Percentiles rank a stretch among this genome's conserved stretches.
phyloP scores from a whole-genome alignment of 2,113 vertebrate species.

The Mesembrinibis cayennensis region DNA sequence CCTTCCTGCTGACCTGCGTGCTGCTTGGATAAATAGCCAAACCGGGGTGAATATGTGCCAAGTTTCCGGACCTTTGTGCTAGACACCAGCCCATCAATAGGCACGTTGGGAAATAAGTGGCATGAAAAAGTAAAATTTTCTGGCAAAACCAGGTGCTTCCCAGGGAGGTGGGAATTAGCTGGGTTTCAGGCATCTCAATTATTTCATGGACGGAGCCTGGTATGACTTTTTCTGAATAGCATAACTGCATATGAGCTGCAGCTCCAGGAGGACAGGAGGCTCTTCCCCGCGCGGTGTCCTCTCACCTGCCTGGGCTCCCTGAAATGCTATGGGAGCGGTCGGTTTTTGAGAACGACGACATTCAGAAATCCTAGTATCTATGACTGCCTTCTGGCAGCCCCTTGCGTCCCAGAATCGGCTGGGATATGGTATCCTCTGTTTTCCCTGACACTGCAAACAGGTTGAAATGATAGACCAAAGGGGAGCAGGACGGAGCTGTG shows the following conservation, averaged over 20 bases:
- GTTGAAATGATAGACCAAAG: slow-evolving; percentile 31
- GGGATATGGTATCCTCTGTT: background rate
- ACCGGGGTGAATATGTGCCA: rapidly evolving
- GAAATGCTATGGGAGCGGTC: background rate
- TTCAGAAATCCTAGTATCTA: background rate
- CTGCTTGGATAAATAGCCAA: background rate
- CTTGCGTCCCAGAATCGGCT: background rate
- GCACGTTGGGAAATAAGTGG: background rate
- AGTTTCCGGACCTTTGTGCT: background rate
- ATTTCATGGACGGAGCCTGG: background rate
- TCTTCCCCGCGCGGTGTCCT: background rate
- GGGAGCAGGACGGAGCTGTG: background rate
- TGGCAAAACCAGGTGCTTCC: background rate
- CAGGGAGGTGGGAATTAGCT: background rate
- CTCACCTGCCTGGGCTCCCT: rapidly evolving
- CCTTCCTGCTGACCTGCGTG: background rate
- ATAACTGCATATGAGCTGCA: background rate
- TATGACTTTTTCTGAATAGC: background rate
- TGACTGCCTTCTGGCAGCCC: background rate
- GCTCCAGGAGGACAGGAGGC: background rate
- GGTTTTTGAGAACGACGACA: background rate
- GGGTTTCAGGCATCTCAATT: background rate
- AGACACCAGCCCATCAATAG: background rate
- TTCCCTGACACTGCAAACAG: slow-evolving; percentile 39
- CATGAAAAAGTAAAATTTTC: background rate